Conservation (phyloP, 2,797 vertebrate species). For the Amazonetta brasiliensis region DNA sequence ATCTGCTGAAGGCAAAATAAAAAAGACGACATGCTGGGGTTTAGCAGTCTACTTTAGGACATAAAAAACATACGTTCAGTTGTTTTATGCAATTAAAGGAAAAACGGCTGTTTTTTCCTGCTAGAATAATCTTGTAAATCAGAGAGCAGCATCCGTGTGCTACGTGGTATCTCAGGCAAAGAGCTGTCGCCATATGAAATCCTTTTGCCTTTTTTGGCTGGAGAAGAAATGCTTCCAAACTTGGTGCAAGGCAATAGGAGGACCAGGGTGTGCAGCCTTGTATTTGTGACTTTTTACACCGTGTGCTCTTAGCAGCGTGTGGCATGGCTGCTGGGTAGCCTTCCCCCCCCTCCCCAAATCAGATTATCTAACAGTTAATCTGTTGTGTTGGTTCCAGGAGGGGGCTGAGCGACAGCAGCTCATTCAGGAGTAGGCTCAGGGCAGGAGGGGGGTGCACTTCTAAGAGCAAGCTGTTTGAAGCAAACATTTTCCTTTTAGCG, state of each 20-base stretch:
- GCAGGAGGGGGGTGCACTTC: neutral
- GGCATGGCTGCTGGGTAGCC: neutral
- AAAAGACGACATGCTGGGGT: neutral
- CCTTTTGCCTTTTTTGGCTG: slow-evolving; percentile 21
- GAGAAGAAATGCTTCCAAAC: neutral
- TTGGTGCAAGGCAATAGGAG: neutral
- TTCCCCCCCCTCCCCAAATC: neutral
- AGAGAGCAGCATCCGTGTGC: neutral
- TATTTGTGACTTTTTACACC: neutral
- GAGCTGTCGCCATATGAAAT: neutral
- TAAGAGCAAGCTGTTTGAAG: slow-evolving; percentile 41
- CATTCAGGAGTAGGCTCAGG: neutral
- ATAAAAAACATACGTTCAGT: neutral
- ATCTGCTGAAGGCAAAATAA: neutral
- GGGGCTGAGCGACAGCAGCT: slow-evolving; percentile 16
- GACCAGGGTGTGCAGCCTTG: neutral
- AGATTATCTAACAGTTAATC: slow-evolving; percentile 67
- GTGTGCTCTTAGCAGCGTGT: slow-evolving; percentile 30
- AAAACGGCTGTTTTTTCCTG: neutral
- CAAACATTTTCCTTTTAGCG: slow-evolving; percentile 32
- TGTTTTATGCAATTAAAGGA: neutral
- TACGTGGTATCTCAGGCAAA: neutral
- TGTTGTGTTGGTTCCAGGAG: slow-evolving; percentile 9
- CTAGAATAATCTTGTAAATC: neutral
- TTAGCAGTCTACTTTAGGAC: neutral